Evolutionary conservation across 2,113 vertebrate species (phyloP), one percentile per base, ranked within the genome.

Genomic region (Colinus virginianus): DNA sequence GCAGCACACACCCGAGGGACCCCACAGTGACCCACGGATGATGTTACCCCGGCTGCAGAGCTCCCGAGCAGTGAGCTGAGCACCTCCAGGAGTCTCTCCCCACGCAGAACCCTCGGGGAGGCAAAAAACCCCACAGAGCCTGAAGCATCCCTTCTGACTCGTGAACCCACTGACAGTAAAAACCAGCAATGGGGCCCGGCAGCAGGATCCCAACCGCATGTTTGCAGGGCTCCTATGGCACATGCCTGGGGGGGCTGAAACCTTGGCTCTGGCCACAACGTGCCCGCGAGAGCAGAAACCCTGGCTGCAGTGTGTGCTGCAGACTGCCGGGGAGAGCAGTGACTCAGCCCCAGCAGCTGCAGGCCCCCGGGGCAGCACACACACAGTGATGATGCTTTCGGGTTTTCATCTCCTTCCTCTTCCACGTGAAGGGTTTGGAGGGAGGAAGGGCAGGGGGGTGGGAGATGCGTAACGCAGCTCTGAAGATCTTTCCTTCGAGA

Each of bases 401-500:
- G 32, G 32, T 46, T 38, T 28, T 23, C 34, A 38, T 32, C 42
- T 21, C 28, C 42, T 30, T 34, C 30, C 62, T 36, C 58, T 45
- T 40, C 13, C 10, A 36, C 25, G 19, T 17, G 36, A 11, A 38
- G 66, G 80, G 28, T 49, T 51, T 64, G 51, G 53, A 64, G 32
- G 30, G 63, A 72, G 90, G 69, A 82, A 85, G 91, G 64, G 59
- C 78, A 7, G 62, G 16, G 16, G 32, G 45, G 30, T 90, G 92
- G 88, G 59, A 66, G 78, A 82, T 1, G 25, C 0, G 16, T 21
- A 8, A 48, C 51, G 75, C 80, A 59, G 59, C 70, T 53, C 7
- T 7, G 43, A 64, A 45, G 84, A 49, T 92, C 87, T 86, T 72
- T 81, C 84, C 94, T 92, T 42, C 15, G 90, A 97, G 94, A 87